phyloP scores from a whole-genome alignment of 2,113 vertebrate genomes.

The Phyllostomus discolor region DNA sequence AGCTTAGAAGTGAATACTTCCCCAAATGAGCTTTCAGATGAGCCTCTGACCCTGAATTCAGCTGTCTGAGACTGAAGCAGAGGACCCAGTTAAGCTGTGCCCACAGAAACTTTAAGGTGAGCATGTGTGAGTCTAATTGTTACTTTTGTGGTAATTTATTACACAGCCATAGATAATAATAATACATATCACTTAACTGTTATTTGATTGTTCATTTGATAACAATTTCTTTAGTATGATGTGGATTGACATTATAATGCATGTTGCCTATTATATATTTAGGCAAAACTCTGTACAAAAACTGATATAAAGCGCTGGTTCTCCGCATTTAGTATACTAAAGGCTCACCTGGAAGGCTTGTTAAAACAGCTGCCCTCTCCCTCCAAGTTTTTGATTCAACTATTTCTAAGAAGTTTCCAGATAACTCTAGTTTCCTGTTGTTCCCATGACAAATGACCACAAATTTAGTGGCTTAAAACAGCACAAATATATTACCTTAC shows the following conservation, averaged over 20 bases:
- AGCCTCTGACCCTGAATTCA: fast-evolving
- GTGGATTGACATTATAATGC: not conserved
- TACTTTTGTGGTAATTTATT: not conserved
- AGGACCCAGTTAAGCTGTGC: not conserved
- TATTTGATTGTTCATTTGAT: not conserved
- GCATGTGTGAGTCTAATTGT: not conserved
- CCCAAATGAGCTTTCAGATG: not conserved
- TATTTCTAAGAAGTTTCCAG: not conserved
- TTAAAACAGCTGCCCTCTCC: not conserved
- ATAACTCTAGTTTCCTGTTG: not conserved
- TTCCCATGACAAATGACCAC: not conserved
- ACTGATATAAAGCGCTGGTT: not conserved
- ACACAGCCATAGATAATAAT: not conserved
- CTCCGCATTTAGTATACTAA: not conserved
- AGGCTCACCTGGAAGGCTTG: not conserved
- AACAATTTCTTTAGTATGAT: not conserved
- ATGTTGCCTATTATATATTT: not conserved
- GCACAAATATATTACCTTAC: not conserved
- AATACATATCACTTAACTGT: not conserved
- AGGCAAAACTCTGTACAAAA: not conserved
- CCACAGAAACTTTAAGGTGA: not conserved
- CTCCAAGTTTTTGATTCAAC: not conserved
- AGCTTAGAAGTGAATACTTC: not conserved
- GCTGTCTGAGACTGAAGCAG: not conserved
- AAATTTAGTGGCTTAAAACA: not conserved